Evolutionary conservation across 35 echinoderm and acorn worm genomes (phyloP), one percentile per base, ranked within the genome.

Genomic region (Stichopus chloronotus): DNA sequence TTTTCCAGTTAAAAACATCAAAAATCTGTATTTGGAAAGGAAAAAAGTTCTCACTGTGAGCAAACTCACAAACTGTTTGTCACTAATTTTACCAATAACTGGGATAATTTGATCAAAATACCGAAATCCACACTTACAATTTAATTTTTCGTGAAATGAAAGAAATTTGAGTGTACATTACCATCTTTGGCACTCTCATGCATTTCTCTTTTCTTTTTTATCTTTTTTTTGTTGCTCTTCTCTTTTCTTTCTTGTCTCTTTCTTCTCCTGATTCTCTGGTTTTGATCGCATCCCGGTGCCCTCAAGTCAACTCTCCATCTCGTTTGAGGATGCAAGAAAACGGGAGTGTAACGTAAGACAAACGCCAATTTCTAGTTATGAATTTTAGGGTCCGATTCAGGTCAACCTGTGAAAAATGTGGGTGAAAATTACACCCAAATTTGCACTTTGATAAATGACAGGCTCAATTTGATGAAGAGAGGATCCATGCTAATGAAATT

Each of bases 91-190:
- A 59, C 87, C 90, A 78, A 91, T 77, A 91, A 91, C 90, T 79
- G 76, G 90, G 76, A 91, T 91, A 91, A 91, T 91, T 91, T 91
- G 90, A 91, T 91, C 90, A 91, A 91, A 91, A 91, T 91, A 79
- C 87, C 90, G 90, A 91, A 91, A 91, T 77, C 90, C 76, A 91
- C 88, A 91, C 88, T 78, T 78, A 78, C 52, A 91, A 91, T 91
- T 91, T 76, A 91, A 91, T 91, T 91, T 78, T 76, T 91, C 63
- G 72, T 78, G 72, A 91, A 91, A 55, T 78, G 88, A 72, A 91
- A 43, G 88, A 91, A 91, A 91, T 78, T 91, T 72, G 88, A 91
- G 90, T 89, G 87, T 65, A 89, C 71, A 89, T 89, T 89, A 89
- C 60, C 65, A 72, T 89, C 87, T 25, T 54, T 16, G 82, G 55